These are phyloP conservation scores for Melanerpes aurifrons DNA, from an alignment of 2,113 vertebrate species.

Conservation along the genomic window DNA sequence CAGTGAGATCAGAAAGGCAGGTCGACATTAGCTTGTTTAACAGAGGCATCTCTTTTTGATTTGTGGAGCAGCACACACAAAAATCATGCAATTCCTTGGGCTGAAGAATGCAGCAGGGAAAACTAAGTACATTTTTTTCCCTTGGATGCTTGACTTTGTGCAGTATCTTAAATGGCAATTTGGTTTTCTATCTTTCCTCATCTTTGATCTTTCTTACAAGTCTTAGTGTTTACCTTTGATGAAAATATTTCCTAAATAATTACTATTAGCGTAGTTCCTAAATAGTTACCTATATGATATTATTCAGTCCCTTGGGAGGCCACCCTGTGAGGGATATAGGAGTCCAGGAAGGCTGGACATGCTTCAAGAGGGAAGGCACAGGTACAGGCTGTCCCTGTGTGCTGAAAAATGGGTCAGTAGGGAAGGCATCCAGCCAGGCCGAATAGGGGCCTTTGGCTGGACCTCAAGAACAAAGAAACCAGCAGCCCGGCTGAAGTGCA, in stretches of 20 bases:
- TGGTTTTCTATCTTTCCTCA: neutral
- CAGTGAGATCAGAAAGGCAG: neutral
- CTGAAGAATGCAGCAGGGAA: neutral
- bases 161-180: neutral
- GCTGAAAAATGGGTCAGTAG: no score
- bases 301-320: no score
- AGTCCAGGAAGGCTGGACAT: no score
- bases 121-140: neutral
- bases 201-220: neutral
- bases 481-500: no score
- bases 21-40: neutral
- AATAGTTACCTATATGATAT: no score
- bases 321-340: no score
- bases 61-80: neutral
- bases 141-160: neutral
- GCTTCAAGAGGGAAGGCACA: no score
- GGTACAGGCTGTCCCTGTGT: no score
- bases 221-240: neutral
- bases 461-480: no score
- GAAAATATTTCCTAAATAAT: neutral
- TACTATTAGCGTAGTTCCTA: neutral
- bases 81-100: neutral
- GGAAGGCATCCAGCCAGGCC: no score
- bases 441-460: no score
- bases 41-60: neutral